Conservation (phyloP, 2,888 invertebrate species). For the Amphipyra tragopoginis region DNA sequence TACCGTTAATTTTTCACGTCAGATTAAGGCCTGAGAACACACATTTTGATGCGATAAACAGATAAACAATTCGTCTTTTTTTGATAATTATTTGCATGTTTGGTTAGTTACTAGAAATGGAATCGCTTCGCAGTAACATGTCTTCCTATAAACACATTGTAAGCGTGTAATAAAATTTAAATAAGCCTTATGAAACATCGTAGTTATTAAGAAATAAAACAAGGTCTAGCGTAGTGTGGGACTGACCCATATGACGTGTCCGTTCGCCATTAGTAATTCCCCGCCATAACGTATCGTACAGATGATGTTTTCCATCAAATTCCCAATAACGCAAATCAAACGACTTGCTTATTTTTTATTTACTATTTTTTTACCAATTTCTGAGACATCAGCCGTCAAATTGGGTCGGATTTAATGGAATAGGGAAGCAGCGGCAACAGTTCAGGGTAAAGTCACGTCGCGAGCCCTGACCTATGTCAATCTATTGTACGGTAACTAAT, state of each 20-base stretch:
- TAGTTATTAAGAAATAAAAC: constrained; percentile 37
- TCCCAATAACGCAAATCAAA: constrained; percentile 5
- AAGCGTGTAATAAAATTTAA: constrained; percentile 36
- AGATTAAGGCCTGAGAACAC: not conserved
- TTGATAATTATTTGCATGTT: no score
- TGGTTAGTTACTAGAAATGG: constrained; percentile 33
- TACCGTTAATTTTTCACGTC: constrained; percentile 23
- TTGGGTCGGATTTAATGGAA: not conserved
- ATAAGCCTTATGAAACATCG: constrained; percentile 36
- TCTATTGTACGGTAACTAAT: constrained; percentile 7
- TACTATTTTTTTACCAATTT: not conserved
- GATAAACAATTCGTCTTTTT: no score
- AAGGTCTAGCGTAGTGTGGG: constrained; percentile 31
- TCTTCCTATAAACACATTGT: constrained; percentile 32
- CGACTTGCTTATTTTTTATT: not conserved
- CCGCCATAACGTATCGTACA: constrained; percentile 19
- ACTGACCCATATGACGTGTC: constrained; percentile 47
- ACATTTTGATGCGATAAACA: not conserved
- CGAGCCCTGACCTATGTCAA: constrained; percentile 42
- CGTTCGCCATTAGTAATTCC: constrained; percentile 40
- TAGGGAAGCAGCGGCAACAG: constrained; percentile 4
- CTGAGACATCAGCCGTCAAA: not conserved
- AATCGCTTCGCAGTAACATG: constrained; percentile 17
- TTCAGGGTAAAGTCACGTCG: not conserved
- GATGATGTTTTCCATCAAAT: constrained; percentile 26